Base-by-base conservation (phyloP, 2,888 invertebrate genomes). In the Rhamnusium bicolor region DNA sequence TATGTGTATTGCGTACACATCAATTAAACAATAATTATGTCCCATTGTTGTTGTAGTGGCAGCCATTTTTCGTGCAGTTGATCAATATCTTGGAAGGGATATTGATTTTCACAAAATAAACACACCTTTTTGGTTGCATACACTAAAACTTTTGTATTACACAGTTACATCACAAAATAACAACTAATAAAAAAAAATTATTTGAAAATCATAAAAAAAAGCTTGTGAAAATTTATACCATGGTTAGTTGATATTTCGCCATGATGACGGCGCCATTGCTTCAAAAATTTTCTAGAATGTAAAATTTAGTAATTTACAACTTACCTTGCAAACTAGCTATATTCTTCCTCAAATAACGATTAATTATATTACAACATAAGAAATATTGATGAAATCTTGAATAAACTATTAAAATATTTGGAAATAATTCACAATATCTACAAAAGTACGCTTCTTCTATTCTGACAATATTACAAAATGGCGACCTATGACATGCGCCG, bases 11-110 rank as follows among this genome's bases (percentile, higher is more conserved):
- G 2, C 3, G 18, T 51, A 2, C 16, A 19, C 2, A 8, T 16
- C 7, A 53, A 53, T 65, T 65, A 51, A 63, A 27, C 19, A 53
- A 65, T 54, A 16, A n/a, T n/a, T 40, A 10, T 53, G 32, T 65
- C 32, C 65, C 53, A 65, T 65, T 65, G 53, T 63, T 61, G 61
- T 46, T 46, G 58, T 58, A 46, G 67, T n/a, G 46, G 32, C 29
- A 67, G 46, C 67, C 56, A 67, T 67, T 67, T n/a, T 19, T 67
- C 53, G 40, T 46, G 24, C 24, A 14, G 56, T 27, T 54, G 67
- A 67, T 67, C 67, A 67, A 67, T 67, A 67, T 56, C 67, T 67
- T 67, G 65, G 67, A 67, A 67, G 67, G 67, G 56, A 67, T 67
- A 67, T 67, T 67, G 67, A 56, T 67, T 67, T 56, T 54, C 56